Evolutionary conservation across 1,140 invertebrate species (phyloP), one percentile per base, ranked within the genome.

Genomic region (Capitella teleta): DNA sequence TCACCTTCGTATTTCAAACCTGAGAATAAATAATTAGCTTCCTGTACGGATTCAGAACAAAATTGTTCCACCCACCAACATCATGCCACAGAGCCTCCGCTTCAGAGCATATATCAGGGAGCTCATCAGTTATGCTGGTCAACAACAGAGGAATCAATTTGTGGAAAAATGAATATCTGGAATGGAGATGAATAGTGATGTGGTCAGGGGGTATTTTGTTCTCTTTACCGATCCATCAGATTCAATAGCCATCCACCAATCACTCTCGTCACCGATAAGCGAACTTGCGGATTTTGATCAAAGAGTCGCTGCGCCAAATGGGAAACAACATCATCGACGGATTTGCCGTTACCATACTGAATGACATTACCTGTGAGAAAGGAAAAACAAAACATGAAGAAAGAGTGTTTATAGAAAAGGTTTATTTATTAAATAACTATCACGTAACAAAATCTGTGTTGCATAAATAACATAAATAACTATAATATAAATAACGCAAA

Each of bases 101-200:
- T 58, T 77, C 64, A 26, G 70, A 60, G 36, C 75, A 68, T 14
- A 85, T 80, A 34, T 81, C 78, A 30, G 73, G 67, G 2, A 82
- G 75, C 51, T 85, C 81, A 72, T 89, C 85, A 57, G 79, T 78
- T 2, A 86, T 68, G 47, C 79, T 78, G 37, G 84, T 84, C n/a
- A 88, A 61, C 3, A 87, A 70, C 6, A 88, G 59, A 0, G 86
- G 85, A 25, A 88, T 69, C 1, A 88, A 67, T 63, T 79, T 81
- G 55, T 80, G 75, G 68, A 83, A 86, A 66, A 78, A 86, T 5
- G 84, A 85, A 62, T 88, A 88, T 54, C 85, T 2, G n/a, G n/a
- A n/a, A n/a, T n/a, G n/a, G n/a, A n/a, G n/a, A n/a, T 10, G 10
- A 16, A 10, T 10, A 34, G 16, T 34, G 16, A 34, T 34, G 32